A percentile compares a stretch with the other conserved stretches of the same genome.
Conservation (phyloP, 1,140 invertebrate species). For the Aphis gossypii region DNA sequence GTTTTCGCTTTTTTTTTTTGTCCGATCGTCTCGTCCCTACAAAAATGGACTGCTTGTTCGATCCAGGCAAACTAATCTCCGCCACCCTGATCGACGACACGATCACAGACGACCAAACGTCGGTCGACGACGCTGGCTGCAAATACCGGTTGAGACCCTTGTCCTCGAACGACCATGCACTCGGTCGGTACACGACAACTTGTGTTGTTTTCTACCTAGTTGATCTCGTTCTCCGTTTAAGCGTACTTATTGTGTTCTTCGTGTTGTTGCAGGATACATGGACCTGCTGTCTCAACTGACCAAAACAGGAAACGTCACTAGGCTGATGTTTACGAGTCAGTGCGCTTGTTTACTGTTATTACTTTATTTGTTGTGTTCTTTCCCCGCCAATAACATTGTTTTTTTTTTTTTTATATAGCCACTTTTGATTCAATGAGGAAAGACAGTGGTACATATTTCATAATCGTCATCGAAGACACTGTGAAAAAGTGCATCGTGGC, state of each 20-base stretch:
- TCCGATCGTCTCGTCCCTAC: background rate
- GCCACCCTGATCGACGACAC: no score
- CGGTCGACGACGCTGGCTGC: background rate
- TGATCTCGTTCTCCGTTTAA: background rate
- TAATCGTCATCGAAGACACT: background rate
- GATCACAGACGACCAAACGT: background rate
- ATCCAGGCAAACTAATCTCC: background rate
- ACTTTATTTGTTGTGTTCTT: background rate
- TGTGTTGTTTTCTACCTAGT: background rate
- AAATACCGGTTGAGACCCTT: background rate
- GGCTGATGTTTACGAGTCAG: background rate
- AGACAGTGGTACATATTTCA: background rate
- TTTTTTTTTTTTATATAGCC: background rate
- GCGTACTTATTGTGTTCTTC: background rate
- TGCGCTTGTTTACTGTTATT: background rate
- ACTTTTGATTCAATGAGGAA: constrained; percentile 24
- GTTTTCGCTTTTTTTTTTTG: background rate
- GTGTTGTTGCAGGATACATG: background rate
- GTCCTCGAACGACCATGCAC: background rate
- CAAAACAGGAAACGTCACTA: background rate
- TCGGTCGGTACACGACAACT: background rate
- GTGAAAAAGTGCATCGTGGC: background rate
- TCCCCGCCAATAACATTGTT: background rate
- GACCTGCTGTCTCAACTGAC: constrained; percentile 40
- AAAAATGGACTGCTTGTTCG: background rate